Evolutionary conservation across 2,888 invertebrate species (phyloP), one percentile per base, ranked within the genome.

Genomic region (Lepidochrysops patricia): DNA sequence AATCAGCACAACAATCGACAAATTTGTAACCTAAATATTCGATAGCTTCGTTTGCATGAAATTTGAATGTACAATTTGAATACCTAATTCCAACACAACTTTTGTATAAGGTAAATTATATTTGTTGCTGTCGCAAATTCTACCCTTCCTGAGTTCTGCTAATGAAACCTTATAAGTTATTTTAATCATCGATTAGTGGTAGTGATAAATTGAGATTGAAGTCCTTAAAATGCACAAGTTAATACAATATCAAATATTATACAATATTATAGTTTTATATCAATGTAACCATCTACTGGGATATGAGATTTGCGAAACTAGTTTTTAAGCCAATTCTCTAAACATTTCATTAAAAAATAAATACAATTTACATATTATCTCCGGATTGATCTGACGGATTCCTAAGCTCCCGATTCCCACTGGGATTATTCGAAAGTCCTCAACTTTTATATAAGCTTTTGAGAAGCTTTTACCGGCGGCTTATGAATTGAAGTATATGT

Each of bases 391-490:
- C 19, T 23, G 19, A 43, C 43, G 12, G 19, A 43, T 43, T 23
- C 43, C 43, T 23, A 9, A 43, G 43, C 9, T 35, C 43, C 43
- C 43, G 43, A 43, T 43, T 43, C 19, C 43, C 43, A 13, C 19
- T 23, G 23, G 43, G 12, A 19, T 43, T 43, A 43, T 43, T 43
- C 9, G 43, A 19, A 43, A 43, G 43, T 19, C 43, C 19, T 23
- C 43, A 19, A 43, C 23, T 43, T 43, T 43, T 43, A 43, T 43
- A 43, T 43, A 43, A 43, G 43, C 43, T 43, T 37, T 19, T 43
- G 19, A 43, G 43, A 43, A 23, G 43, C 43, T 43, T 43, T 43
- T 43, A 43, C 19, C 23, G 19, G 43, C 9, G 9, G 43, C 19
- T 43, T 43, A 43, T 19, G 43, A 43, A 43, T 43, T 19, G 43